phyloP scores from a whole-genome alignment of 2,113 vertebrate species.

The Pluvialis apricaria region DNA sequence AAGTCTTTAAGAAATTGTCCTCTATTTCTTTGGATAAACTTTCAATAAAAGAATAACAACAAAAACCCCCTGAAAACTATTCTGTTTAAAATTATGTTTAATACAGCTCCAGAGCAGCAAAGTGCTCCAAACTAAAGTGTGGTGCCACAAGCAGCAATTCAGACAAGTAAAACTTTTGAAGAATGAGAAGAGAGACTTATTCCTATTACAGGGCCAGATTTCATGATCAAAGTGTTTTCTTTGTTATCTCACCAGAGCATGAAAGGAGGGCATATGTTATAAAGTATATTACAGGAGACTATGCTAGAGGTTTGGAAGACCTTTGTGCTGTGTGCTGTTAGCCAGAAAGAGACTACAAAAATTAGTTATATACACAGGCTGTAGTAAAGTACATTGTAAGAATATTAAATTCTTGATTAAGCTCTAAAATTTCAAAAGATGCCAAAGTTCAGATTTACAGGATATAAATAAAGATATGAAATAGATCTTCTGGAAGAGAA shows the following conservation, averaged over 20 bases:
- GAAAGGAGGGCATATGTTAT: not conserved
- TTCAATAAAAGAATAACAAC: not conserved
- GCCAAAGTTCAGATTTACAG: not conserved
- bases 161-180: not conserved
- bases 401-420: not conserved
- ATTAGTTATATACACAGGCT: not conserved
- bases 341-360: not conserved
- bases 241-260: not conserved
- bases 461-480: not conserved
- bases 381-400: not conserved
- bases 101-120: not conserved
- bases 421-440: not conserved
- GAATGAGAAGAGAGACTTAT: not conserved
- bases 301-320: not conserved
- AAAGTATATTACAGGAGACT: not conserved
- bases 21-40: not conserved
- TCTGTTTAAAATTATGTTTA: not conserved
- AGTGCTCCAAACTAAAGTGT: not conserved
- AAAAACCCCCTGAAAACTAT: not conserved
- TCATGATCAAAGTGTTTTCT: not conserved
- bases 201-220: not conserved
- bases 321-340: not conserved
- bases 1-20: not conserved
- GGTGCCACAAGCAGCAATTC: not conserved
- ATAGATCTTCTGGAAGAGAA: not conserved